Percentiles rank a stretch among this genome's conserved stretches.
Conservation (phyloP, 2,797 vertebrate species). For the Amniataba percoides region DNA sequence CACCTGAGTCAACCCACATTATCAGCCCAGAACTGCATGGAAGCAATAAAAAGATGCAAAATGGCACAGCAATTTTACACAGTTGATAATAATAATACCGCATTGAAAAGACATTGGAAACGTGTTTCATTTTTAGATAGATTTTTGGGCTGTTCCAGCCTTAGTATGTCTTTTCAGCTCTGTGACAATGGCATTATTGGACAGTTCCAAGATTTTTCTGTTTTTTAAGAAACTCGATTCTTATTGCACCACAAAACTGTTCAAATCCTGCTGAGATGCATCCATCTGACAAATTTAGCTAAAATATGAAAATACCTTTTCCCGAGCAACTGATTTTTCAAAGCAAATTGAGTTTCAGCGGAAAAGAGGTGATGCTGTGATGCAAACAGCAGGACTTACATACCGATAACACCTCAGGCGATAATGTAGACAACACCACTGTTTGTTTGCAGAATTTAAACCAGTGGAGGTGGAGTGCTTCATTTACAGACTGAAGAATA, state of each 20-base stretch:
- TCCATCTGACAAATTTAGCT: neutral
- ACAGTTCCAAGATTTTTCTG: no score
- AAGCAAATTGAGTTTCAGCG: neutral
- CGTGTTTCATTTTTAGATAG: no score
- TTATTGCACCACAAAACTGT: neutral
- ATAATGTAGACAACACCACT: neutral
- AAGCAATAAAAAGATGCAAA: neutral
- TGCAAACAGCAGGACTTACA: neutral
- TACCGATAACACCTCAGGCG: neutral
- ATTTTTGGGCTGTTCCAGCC: neutral
- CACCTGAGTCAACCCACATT: conserved; percentile 21
- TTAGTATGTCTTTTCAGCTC: neutral
- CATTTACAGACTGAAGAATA: neutral
- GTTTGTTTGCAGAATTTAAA: neutral
- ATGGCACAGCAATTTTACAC: neutral
- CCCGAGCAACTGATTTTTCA: neutral
- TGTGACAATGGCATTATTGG: no score
- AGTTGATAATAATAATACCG: neutral
- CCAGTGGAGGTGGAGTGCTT: neutral
- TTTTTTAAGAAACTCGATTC: neutral
- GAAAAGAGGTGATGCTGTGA: neutral
- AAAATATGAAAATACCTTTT: neutral
- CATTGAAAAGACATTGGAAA: no score
- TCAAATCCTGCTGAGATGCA: neutral
- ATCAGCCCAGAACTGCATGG: conserved; percentile 8